These are phyloP conservation scores for Eurois occulta DNA, from an alignment of 2,888 invertebrate species.

Conservation along the genomic window DNA sequence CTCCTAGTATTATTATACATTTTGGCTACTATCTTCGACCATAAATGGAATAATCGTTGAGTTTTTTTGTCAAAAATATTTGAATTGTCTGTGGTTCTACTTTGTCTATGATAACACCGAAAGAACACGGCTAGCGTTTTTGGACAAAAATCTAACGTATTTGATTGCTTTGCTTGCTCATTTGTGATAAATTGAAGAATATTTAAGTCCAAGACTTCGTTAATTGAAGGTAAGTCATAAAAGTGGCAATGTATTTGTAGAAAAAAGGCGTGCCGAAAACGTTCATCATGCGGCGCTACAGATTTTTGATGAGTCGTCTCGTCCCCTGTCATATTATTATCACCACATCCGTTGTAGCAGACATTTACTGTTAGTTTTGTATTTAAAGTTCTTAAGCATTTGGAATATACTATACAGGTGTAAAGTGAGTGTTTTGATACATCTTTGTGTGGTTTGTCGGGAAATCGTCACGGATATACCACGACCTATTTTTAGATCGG, in stretches of 20 bases:
- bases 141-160: slow-evolving; percentile 76
- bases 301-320: slow-evolving; percentile 83
- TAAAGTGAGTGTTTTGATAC: slow-evolving; percentile 54
- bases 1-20: too few species aligned
- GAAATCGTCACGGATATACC: slow-evolving; percentile 69
- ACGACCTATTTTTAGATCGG: slow-evolving; percentile 89
- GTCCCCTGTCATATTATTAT: slow-evolving; percentile 73
- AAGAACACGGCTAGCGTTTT: slow-evolving; percentile 77
- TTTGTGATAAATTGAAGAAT: slow-evolving; percentile 69
- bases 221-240: slow-evolving; percentile 75
- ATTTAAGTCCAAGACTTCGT: slow-evolving; percentile 64
- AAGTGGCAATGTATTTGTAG: slow-evolving; percentile 17
- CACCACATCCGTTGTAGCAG: slow-evolving; percentile 83
- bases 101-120: slow-evolving; percentile 79
- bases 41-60: neutral
- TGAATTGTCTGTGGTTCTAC: slow-evolving; percentile 17
- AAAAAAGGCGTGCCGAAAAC: slow-evolving; percentile 58
- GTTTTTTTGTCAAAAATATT: neutral
- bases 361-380: slow-evolving; percentile 81
- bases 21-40: neutral
- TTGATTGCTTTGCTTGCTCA: slow-evolving; percentile 67
- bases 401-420: slow-evolving; percentile 52
- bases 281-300: slow-evolving; percentile 67
- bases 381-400: slow-evolving; percentile 52
- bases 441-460: slow-evolving; percentile 46